Evolutionary conservation across 2,888 invertebrate genomes (phyloP).

Genomic region (Blastobasis lacticolella): DNA sequence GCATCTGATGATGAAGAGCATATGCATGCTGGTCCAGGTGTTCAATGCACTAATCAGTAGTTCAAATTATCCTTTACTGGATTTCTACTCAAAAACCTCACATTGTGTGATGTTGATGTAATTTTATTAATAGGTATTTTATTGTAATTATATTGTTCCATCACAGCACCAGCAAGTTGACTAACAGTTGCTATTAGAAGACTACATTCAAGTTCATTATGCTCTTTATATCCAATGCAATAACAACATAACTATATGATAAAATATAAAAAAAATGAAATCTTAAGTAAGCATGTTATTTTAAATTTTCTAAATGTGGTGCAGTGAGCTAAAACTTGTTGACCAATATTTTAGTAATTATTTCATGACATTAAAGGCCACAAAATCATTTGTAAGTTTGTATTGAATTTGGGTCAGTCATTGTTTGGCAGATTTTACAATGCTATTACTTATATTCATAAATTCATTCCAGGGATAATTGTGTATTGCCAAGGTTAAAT

Average conservation of each 20-base stretch:
- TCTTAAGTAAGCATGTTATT: no score
- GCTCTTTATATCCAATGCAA: no score
- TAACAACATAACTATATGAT: no score
- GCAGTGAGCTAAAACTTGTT: no score
- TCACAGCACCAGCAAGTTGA: constrained; percentile 24
- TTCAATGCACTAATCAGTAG: constrained; percentile 90
- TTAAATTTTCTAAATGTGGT: no score
- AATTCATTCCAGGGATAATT: constrained; percentile 31
- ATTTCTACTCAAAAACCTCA: constrained; percentile 57
- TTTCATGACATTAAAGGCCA: not conserved
- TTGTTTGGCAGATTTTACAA: constrained; percentile 5
- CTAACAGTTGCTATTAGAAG: no score
- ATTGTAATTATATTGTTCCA: constrained; percentile 35
- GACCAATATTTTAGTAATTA: no score
- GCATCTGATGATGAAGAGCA: constrained; percentile 78
- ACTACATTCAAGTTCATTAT: no score
- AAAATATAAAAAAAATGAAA: no score
- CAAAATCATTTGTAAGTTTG: not conserved
- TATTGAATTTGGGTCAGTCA: no score
- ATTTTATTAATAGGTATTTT: constrained; percentile 57
- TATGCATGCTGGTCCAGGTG: constrained; percentile 73
- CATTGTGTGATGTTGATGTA: constrained; percentile 55
- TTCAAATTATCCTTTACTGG: constrained; percentile 43
- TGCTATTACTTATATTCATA: constrained; percentile 1
- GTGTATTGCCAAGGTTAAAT: constrained; percentile 30